phyloP scores from a whole-genome alignment of 92 coral and sea anemone genomes.

The Ricordea florida region DNA sequence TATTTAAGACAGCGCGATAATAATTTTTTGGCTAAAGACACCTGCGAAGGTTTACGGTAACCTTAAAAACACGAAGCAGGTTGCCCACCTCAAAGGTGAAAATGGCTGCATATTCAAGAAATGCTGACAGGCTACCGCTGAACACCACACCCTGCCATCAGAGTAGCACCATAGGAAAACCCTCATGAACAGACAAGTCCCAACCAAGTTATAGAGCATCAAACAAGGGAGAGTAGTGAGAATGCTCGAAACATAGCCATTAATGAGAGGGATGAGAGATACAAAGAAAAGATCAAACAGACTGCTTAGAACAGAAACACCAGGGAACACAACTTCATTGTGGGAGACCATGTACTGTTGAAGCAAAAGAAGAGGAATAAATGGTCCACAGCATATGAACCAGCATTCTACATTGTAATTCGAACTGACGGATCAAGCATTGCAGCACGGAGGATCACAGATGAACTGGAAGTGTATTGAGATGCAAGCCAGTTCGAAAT shows the following conservation, averaged over 20 bases:
- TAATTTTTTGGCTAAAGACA: too few relatives aligned
- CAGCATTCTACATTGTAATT: constrained; percentile 16
- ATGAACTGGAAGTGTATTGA: constrained; percentile 15
- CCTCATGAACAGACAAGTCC: constrained; percentile 28
- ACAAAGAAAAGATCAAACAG: constrained; percentile 50
- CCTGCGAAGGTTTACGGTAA: too few relatives aligned
- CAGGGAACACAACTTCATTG: constrained; percentile 22
- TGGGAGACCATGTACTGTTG: constrained; percentile 48
- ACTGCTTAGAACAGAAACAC: constrained; percentile 49
- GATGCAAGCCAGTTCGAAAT: constrained; percentile 28
- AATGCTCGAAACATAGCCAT: constrained; percentile 15
- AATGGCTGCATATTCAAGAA: constrained; percentile 35
- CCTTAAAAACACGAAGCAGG: constrained; percentile 57
- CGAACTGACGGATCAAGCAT: constrained; percentile 31
- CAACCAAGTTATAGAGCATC: constrained; percentile 50
- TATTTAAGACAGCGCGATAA: too few relatives aligned
- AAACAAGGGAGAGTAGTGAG: not conserved
- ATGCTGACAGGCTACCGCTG: constrained; percentile 60
- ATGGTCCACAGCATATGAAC: constrained; percentile 47
- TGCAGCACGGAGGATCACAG: constrained; percentile 30
- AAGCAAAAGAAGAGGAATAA: constrained; percentile 6
- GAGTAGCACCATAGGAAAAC: constrained; percentile 59
- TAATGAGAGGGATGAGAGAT: constrained; percentile 44
- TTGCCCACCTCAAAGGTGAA: constrained; percentile 49
- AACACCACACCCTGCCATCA: constrained; percentile 65